These are phyloP conservation scores for Turnix velox DNA, from an alignment of 2,113 vertebrate genomes.

Conservation along the genomic window DNA sequence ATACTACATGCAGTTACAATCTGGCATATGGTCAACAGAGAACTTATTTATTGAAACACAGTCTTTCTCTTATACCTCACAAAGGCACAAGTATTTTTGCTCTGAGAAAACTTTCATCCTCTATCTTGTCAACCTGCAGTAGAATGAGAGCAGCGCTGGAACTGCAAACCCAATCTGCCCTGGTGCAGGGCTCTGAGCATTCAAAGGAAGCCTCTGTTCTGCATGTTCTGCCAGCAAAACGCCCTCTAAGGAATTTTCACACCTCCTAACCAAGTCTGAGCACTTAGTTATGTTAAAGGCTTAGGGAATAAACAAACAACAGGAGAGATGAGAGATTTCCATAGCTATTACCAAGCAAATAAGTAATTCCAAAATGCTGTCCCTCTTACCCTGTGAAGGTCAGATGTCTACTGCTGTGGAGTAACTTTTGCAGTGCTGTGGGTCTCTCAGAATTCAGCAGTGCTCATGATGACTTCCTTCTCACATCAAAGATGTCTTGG, in stretches of 20 bases:
- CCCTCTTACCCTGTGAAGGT: not conserved
- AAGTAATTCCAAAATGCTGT: slow-evolving; percentile 16
- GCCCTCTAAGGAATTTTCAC: slow-evolving; percentile 43
- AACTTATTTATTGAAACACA: not conserved
- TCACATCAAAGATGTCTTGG: not conserved
- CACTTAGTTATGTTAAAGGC: not conserved
- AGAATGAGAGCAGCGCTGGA: not conserved
- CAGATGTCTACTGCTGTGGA: not conserved
- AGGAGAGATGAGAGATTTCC: slow-evolving; percentile 44
- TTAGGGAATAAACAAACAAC: slow-evolving; percentile 14
- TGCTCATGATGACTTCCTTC: not conserved
- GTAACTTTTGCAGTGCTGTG: not conserved
- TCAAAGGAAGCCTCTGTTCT: slow-evolving; percentile 13
- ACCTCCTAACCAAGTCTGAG: slow-evolving; percentile 4
- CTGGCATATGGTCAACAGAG: not conserved
- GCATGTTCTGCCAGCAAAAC: not conserved
- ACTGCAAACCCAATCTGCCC: not conserved
- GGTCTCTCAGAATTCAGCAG: not conserved
- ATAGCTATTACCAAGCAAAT: slow-evolving; percentile 23
- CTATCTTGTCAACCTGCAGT: not conserved
- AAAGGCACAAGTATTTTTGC: not conserved
- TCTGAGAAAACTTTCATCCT: not conserved
- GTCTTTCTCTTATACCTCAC: not conserved
- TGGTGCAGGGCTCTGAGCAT: not conserved
- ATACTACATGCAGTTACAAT: not conserved